Evolutionary conservation across 2,797 vertebrate genomes (phyloP).

Genomic region (Myotis findleyi): DNA sequence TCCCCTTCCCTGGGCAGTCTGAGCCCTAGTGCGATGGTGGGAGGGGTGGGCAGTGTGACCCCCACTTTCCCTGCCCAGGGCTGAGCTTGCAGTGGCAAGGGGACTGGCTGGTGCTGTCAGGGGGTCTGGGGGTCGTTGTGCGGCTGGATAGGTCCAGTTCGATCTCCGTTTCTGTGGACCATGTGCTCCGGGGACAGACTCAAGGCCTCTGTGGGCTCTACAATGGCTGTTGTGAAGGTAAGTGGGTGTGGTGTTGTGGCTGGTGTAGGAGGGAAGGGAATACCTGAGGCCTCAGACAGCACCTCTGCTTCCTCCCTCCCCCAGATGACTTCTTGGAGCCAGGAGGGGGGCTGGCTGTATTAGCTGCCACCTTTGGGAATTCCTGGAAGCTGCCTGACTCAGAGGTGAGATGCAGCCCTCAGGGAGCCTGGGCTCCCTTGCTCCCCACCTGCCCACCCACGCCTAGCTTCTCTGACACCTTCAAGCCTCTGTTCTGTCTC

Average conservation of each 20-base stretch:
- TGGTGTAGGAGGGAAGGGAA: neutral
- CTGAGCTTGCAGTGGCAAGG: constrained; percentile 87
- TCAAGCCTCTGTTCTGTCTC: neutral
- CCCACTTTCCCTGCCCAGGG: constrained; percentile 83
- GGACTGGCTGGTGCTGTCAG: constrained; percentile 87
- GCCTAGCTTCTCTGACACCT: neutral
- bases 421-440: neutral
- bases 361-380: constrained; percentile 92
- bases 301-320: neutral
- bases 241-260: neutral
- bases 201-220: constrained; percentile 94
- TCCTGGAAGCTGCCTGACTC: constrained; percentile 92
- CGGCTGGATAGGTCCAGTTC: constrained; percentile 90
- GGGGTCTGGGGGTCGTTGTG: constrained; percentile 91
- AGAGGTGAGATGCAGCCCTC: constrained; percentile 85
- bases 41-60: neutral
- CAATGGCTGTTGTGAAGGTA: constrained; percentile 90
- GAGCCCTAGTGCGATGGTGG: neutral
- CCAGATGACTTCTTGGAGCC: constrained; percentile 92
- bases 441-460: neutral
- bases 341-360: constrained; percentile 84
- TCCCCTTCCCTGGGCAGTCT: neutral
- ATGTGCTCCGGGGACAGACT: constrained; percentile 89
- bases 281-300: neutral
- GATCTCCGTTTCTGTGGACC: constrained; percentile 89